Conservation (phyloP, 1,140 invertebrate species). For the Belonocnema kinseyi region DNA sequence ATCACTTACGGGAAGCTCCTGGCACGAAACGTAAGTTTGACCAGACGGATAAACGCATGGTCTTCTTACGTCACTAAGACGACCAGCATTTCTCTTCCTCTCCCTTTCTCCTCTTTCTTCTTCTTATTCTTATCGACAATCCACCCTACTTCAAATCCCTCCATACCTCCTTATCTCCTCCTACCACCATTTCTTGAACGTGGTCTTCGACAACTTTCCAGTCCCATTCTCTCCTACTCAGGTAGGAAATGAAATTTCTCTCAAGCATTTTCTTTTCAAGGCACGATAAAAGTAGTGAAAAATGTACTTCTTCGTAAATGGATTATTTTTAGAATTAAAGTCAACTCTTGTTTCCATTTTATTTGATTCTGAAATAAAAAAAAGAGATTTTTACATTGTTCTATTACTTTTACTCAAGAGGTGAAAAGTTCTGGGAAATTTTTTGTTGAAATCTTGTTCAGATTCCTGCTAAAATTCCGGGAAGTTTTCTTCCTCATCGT, state of each 20-base stretch:
- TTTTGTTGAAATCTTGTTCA: too few relatives aligned
- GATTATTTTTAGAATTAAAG: constrained; percentile 32
- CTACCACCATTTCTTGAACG: constrained; percentile 40
- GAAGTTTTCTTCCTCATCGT: too few relatives aligned
- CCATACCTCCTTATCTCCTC: constrained; percentile 10
- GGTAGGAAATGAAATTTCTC: constrained; percentile 27
- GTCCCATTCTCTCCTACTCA: constrained; percentile 17
- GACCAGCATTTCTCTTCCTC: background rate
- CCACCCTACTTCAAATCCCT: background rate
- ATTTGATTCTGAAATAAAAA: too few relatives aligned
- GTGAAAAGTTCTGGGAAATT: too few relatives aligned
- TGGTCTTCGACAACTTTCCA: constrained; percentile 29
- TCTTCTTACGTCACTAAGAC: constrained; percentile 10
- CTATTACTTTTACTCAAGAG: too few relatives aligned
- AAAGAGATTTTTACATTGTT: too few relatives aligned
- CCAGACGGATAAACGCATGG: constrained; percentile 12
- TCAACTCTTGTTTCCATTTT: constrained; percentile 12
- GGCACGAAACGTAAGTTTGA: constrained; percentile 88
- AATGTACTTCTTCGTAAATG: constrained; percentile 5
- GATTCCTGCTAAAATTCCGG: too few relatives aligned
- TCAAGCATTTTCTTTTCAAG: constrained; percentile 5
- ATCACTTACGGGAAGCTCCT: constrained; percentile 93
- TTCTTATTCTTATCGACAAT: constrained; percentile 15
- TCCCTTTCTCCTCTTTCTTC: background rate
- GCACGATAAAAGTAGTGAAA: constrained; percentile 12